Base-by-base conservation (phyloP, 1,140 invertebrate genomes). In the Aphelenchoides besseyi region DNA sequence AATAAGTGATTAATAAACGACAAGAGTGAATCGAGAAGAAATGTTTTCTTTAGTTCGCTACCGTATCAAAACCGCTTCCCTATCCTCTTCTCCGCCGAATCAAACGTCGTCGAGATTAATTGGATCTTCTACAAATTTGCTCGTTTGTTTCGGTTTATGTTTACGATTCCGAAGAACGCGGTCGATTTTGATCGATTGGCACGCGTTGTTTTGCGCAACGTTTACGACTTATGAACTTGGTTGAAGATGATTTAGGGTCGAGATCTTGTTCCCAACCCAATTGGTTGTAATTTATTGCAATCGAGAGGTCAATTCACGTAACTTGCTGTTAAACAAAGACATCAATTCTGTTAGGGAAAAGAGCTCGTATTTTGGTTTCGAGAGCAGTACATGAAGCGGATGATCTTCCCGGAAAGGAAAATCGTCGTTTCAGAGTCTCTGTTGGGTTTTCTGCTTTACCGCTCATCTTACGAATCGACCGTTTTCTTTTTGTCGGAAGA, bases 401-500 rank as follows among this genome's bases (percentile, higher is more conserved):
- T n/a, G n/a, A n/a, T n/a, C n/a, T n/a, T n/a, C n/a, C n/a, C n/a
- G n/a, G n/a, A n/a, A n/a, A n/a, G n/a, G n/a, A n/a, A n/a, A n/a
- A n/a, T n/a, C n/a, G n/a, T n/a, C n/a, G n/a, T n/a, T n/a, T n/a
- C n/a, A n/a, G n/a, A n/a, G n/a, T n/a, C n/a, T n/a, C n/a, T n/a
- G n/a, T n/a, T n/a, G n/a, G n/a, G n/a, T n/a, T n/a, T n/a, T n/a
- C n/a, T n/a, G n/a, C n/a, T n/a, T n/a, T n/a, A n/a, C n/a, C n/a
- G n/a, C n/a, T n/a, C n/a, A n/a, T n/a, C n/a, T n/a, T n/a, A n/a
- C n/a, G n/a, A n/a, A n/a, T n/a, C n/a, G n/a, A n/a, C 41, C 41
- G 41, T 23, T 48, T 48, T 48, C 41, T 48, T 48, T 48, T 48
- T 48, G 41, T 48, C 41, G 41, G 41, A n/a, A n/a, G n/a, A n/a